These are phyloP conservation scores for Bombus difficillimus DNA, from an alignment of 1,140 invertebrate species.

Conservation along the genomic window DNA sequence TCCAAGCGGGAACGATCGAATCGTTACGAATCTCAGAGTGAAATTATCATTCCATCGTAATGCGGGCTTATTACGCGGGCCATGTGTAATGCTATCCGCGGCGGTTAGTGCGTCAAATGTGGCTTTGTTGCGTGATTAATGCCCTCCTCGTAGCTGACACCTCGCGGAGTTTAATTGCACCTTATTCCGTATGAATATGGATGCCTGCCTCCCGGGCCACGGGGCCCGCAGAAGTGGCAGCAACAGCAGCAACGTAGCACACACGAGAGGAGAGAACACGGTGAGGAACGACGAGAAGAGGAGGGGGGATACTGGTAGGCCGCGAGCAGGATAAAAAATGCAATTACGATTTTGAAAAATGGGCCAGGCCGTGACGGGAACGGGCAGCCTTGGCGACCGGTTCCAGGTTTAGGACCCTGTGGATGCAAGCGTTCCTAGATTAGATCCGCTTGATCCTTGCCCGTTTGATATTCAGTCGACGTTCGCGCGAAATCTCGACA, in stretches of 20 bases:
- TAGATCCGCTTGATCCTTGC: slow-evolving; percentile 26
- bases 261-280: not conserved
- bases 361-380: slow-evolving; percentile 63
- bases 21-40: slow-evolving; percentile 55
- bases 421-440: slow-evolving; percentile 35
- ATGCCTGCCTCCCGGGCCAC: slow-evolving; percentile 78
- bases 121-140: slow-evolving; percentile 82
- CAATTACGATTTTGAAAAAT: slow-evolving; percentile 83
- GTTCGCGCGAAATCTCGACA: not conserved
- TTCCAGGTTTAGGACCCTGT: slow-evolving; percentile 51
- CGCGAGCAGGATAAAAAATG: slow-evolving; percentile 77
- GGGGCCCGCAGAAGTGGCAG: slow-evolving; percentile 47
- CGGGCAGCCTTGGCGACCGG: slow-evolving; percentile 55
- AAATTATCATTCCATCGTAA: slow-evolving; percentile 76
- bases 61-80: slow-evolving; percentile 77
- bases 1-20: slow-evolving; percentile 12
- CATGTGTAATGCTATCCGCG: slow-evolving; percentile 77
- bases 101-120: slow-evolving; percentile 80
- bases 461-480: slow-evolving; percentile 4
- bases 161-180: slow-evolving; percentile 82
- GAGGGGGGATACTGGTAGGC: slow-evolving; percentile 16
- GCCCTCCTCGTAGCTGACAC: slow-evolving; percentile 80
- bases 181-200: slow-evolving; percentile 83
- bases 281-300: slow-evolving; percentile 39
- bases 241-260: slow-evolving; percentile 54